phyloP scores from a whole-genome alignment of 2,888 invertebrate species.

The Heliconius ismenius region DNA sequence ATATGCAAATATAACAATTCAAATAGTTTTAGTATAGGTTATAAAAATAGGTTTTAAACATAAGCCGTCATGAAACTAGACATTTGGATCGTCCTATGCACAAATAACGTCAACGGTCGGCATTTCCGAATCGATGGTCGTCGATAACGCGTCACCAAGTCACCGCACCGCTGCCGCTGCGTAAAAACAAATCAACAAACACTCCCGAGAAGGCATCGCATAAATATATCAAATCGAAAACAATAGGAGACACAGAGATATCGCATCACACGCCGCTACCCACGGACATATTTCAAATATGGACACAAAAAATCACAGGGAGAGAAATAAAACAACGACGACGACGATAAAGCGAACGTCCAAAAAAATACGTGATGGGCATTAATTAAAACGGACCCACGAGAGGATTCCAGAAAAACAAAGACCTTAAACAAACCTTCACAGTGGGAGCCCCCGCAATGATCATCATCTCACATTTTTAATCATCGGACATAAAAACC shows the following conservation, averaged over 20 bases:
- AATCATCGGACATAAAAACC: constrained; percentile 74
- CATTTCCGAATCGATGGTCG: constrained; percentile 64
- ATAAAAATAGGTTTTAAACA: background rate
- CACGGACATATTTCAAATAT: constrained; percentile 79
- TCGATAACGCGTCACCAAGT: constrained; percentile 64
- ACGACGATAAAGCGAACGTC: constrained; percentile 66
- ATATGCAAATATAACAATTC: background rate
- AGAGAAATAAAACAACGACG: constrained; percentile 50
- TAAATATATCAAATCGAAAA: constrained; percentile 81
- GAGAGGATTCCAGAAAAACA: constrained; percentile 80
- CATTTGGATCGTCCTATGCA: constrained; percentile 54
- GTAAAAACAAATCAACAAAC: constrained; percentile 59
- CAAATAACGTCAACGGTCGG: constrained; percentile 69
- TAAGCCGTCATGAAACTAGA: constrained; percentile 57
- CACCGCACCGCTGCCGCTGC: constrained; percentile 57
- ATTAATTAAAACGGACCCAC: constrained; percentile 83
- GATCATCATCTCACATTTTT: constrained; percentile 81
- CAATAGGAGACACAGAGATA: constrained; percentile 80
- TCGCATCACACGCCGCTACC: constrained; percentile 73
- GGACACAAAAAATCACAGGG: constrained; percentile 64
- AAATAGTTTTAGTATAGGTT: background rate
- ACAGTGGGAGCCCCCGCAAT: constrained; percentile 80
- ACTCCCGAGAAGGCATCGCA: constrained; percentile 72
- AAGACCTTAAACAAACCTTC: constrained; percentile 79
- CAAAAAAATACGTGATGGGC: constrained; percentile 81